These are phyloP conservation scores for Azemiops feae DNA, from an alignment of 2,113 vertebrate species.

Conservation along the genomic window DNA sequence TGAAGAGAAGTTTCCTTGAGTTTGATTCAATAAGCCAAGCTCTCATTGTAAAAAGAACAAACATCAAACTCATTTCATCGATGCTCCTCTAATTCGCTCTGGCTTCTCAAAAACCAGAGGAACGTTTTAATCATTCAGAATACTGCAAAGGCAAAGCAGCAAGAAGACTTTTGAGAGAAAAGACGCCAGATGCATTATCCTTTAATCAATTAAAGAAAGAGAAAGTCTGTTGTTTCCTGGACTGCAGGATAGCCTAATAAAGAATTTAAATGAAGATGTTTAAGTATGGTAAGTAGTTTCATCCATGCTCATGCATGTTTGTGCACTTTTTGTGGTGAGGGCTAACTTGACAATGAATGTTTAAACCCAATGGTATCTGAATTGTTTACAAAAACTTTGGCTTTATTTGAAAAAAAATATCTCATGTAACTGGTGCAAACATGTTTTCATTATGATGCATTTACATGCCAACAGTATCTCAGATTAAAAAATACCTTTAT, in stretches of 20 bases:
- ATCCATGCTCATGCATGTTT: not conserved
- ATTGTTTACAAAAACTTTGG: not conserved
- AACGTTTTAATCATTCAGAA: not conserved
- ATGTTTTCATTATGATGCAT: not conserved
- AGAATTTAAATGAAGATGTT: not conserved
- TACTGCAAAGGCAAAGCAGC: not conserved
- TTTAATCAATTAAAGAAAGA: not conserved
- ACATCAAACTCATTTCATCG: not conserved
- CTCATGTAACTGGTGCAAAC: not conserved
- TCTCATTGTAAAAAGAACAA: not conserved
- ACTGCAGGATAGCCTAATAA: not conserved
- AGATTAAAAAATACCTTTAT: not conserved
- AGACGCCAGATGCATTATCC: not conserved
- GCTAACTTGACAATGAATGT: not conserved
- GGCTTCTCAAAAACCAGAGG: not conserved
- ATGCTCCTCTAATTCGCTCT: not conserved
- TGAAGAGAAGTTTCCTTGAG: not conserved
- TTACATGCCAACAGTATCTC: not conserved
- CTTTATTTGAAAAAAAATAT: not conserved
- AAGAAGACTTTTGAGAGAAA: not conserved
- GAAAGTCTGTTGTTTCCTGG: not conserved
- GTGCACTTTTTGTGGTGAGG: not conserved
- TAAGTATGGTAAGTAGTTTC: conserved; percentile 9
- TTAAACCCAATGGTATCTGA: not conserved
- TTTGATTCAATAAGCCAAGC: not conserved